These are phyloP conservation scores for Pluvianellus socialis DNA, from an alignment of 2,113 vertebrate genomes.

Conservation along the genomic window DNA sequence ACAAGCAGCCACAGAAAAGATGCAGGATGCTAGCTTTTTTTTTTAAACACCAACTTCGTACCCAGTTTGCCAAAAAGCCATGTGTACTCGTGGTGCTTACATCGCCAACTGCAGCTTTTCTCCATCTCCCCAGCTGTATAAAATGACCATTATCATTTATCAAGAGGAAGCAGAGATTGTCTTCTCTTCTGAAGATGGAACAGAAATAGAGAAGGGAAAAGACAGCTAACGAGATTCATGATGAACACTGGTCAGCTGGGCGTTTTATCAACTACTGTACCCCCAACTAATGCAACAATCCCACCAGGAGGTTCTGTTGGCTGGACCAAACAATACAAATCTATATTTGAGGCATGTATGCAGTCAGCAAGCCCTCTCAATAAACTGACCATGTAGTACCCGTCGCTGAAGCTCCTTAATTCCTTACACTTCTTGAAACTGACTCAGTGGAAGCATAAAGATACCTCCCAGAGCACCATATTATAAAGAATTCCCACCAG, in stretches of 20 bases:
- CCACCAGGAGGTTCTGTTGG: background rate
- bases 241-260: background rate
- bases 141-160: background rate
- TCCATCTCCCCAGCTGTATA: background rate
- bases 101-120: background rate
- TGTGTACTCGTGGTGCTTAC: background rate
- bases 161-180: background rate
- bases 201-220: background rate
- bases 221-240: background rate
- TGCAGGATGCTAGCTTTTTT: background rate
- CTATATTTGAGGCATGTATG: background rate
- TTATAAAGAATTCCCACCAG: conserved; percentile 2
- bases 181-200: background rate
- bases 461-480: background rate
- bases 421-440: background rate
- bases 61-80: background rate
- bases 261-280: background rate
- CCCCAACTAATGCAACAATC: background rate
- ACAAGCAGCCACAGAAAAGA: background rate
- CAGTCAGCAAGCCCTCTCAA: background rate
- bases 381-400: background rate
- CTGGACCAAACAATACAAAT: background rate
- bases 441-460: background rate
- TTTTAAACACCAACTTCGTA: background rate
- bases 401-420: background rate